Evolutionary conservation across 1,140 invertebrate genomes (phyloP).

Genomic region (Hylyphantes graminicola): DNA sequence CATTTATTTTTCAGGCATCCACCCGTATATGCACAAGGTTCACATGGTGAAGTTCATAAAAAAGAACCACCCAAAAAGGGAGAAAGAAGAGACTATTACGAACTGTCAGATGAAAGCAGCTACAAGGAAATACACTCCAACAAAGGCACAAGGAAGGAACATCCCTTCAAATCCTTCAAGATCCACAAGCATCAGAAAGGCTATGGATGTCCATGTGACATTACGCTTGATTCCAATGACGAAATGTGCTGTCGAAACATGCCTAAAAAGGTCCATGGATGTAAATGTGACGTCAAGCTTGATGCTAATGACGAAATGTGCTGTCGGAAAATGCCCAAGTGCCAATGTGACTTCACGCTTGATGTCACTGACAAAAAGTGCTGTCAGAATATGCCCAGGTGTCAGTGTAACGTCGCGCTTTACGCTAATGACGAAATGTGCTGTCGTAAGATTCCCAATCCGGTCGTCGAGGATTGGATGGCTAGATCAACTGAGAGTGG

Average conservation of each 20-base stretch:
- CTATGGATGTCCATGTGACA: constrained; percentile 12
- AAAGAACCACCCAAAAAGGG: not conserved
- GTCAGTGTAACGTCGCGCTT: not conserved
- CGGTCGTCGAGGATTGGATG: not conserved
- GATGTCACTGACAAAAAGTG: not conserved
- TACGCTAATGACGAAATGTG: not conserved
- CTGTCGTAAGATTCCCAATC: not conserved
- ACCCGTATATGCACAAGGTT: constrained; percentile 21
- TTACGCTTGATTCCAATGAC: not conserved
- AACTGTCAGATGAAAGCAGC: constrained; percentile 37
- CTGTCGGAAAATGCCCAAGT: not conserved
- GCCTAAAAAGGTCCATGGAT: constrained; percentile 3
- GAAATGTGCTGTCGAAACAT: constrained; percentile 12
- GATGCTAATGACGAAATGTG: constrained; percentile 3
- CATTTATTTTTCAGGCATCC: not conserved
- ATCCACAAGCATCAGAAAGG: constrained; percentile 23
- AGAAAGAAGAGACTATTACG: constrained; percentile 31
- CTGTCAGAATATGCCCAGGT: not conserved
- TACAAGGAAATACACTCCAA: not conserved
- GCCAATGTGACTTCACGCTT: not conserved
- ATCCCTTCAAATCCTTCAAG: not conserved
- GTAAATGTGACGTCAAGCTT: not conserved
- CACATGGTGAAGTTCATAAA: constrained; percentile 1
- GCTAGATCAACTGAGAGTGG: not conserved
- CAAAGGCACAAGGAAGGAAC: constrained; percentile 3